Evolutionary conservation across 2,888 invertebrate species (phyloP).

Genomic region (Cataglyphis altisquamis): DNA sequence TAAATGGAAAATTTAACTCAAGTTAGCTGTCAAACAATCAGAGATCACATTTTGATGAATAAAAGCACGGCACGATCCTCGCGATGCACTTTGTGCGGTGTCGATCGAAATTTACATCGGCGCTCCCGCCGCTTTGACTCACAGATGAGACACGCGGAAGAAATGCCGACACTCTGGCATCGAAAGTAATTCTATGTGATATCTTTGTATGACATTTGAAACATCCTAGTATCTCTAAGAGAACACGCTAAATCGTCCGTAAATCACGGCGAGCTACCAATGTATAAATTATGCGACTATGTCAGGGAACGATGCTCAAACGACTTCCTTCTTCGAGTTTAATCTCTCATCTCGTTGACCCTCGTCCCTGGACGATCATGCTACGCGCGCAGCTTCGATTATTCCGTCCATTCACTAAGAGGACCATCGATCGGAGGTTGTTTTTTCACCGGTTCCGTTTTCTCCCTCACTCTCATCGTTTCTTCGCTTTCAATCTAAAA

Average conservation of each 20-base stretch:
- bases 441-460: slow-evolving; percentile 38
- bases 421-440: slow-evolving; percentile 47
- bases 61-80: slow-evolving; percentile 32
- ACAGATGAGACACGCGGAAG: slow-evolving; percentile 6
- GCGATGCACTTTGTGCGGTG: slow-evolving; percentile 17
- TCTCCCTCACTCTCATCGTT: not conserved
- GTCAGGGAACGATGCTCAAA: not conserved
- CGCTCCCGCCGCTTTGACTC: slow-evolving; percentile 22
- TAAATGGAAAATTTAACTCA: slow-evolving; percentile 39
- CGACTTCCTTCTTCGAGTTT: slow-evolving; percentile 46
- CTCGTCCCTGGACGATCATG: slow-evolving; percentile 13
- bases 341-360: slow-evolving; percentile 52
- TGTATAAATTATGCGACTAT: slow-evolving; percentile 39
- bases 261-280: slow-evolving; percentile 34
- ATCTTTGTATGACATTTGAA: slow-evolving; percentile 38
- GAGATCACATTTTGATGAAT: slow-evolving; percentile 19
- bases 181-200: slow-evolving; percentile 29
- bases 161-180: slow-evolving; percentile 12
- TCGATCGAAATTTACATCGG: slow-evolving; percentile 50
- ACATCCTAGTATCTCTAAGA: not conserved
- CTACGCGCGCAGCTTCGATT: slow-evolving; percentile 23
- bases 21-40: slow-evolving; percentile 28
- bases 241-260: slow-evolving; percentile 27
- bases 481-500: slow-evolving; percentile 45
- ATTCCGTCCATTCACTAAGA: slow-evolving; percentile 54